phyloP scores from a whole-genome alignment of 2,113 vertebrate genomes.

The Eulemur rufifrons region DNA sequence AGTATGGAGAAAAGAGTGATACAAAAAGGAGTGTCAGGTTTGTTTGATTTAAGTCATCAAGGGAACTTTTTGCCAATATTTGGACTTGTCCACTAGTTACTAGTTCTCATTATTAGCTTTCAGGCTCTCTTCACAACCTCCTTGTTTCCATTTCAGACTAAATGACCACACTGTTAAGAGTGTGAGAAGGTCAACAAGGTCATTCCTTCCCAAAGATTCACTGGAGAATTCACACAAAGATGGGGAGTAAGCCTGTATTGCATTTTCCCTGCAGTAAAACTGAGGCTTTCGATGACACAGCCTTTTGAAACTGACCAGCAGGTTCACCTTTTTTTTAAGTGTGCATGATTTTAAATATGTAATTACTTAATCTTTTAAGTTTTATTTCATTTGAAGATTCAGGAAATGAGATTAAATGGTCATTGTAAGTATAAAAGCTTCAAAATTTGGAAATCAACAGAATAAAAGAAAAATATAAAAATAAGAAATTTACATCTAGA shows the following conservation, averaged over 20 bases:
- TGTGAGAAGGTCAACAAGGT: slow-evolving; percentile 52
- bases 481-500: not conserved
- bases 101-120: slow-evolving; percentile 47
- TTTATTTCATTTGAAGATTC: slow-evolving; percentile 22
- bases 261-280: slow-evolving; percentile 34
- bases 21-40: slow-evolving; percentile 5
- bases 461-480: slow-evolving; percentile 34
- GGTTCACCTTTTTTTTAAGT: not conserved
- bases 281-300: not conserved
- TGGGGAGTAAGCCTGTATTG: not conserved
- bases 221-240: slow-evolving; percentile 54
- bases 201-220: slow-evolving; percentile 9
- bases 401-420: not conserved
- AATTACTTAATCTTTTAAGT: not conserved
- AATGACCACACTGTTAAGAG: slow-evolving; percentile 36
- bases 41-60: slow-evolving; percentile 25
- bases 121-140: not conserved
- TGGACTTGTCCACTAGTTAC: slow-evolving; percentile 35
- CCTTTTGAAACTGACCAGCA: slow-evolving; percentile 35
- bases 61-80: slow-evolving; percentile 7
- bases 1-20: not conserved
- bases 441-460: not conserved
- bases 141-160: slow-evolving; percentile 35
- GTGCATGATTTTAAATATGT: not conserved
- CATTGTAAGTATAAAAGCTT: slow-evolving; percentile 16